Evolutionary conservation across 1,140 invertebrate genomes (phyloP), one percentile per base, ranked within the genome.

Genomic region (Bombus fervidus): DNA sequence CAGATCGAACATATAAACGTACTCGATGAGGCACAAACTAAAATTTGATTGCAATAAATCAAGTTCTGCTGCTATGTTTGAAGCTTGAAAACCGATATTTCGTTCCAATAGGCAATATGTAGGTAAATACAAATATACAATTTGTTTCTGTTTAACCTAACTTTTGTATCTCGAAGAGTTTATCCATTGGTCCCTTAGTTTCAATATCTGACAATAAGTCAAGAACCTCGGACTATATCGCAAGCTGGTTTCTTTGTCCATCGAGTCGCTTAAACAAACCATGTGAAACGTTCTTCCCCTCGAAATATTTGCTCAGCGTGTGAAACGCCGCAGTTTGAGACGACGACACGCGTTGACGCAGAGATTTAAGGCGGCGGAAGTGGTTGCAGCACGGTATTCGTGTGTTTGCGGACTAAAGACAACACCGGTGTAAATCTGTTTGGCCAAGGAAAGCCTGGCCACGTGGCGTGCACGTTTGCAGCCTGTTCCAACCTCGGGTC

Each of bases 361-460:
- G 57, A 53, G 83, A 85, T 85, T 85, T 73, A 64, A 85, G n/a
- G 39, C 76, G 57, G 41, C 83, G 83, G 83, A 85, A 85, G 76
- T 73, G 83, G 83, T 85, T 85, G 83, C 76, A 80, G 81, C 57
- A 22, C 68, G 76, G 83, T 43, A 53, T 80, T 47, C 81, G 47
- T 81, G 47, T 88, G 72, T 88, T 90, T 84, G 83, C 66, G 76
- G 84, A 85, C 71, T 71, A 85, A 87, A 83, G 68, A 71, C 85
- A 88, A 90, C 87, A 91, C 86, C 83, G 68, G 76, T 22, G 68
- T 85, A 85, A 85, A 89, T 87, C 86, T 88, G 87, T 91, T 90
- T 91, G 87, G 85, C 66, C 84, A 89, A 77, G 68, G 69, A 80
- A 86, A 68, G 78, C 57, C 62, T 57, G 37, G 73, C 86, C 88